These are phyloP conservation scores for Halcyon senegalensis DNA, from an alignment of 2,113 vertebrate genomes.

Conservation along the genomic window DNA sequence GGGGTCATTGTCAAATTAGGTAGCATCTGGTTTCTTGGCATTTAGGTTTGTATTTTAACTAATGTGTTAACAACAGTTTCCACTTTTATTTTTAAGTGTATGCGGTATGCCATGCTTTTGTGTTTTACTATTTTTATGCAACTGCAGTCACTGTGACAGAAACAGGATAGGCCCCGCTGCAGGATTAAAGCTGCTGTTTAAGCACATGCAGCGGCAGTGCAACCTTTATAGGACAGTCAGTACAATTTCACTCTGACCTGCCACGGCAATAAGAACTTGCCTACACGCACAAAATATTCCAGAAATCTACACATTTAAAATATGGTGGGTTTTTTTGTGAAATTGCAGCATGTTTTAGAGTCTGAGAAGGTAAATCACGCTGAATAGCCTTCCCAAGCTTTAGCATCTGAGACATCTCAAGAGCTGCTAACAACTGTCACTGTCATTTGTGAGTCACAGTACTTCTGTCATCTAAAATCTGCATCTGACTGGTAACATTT, in stretches of 20 bases:
- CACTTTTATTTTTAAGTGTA: neutral
- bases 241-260: neutral
- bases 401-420: neutral
- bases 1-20: neutral
- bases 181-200: neutral
- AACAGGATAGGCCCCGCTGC: neutral
- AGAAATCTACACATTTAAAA: neutral
- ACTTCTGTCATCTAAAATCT: neutral
- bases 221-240: neutral
- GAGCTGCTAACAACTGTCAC: neutral
- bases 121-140: neutral
- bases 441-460: neutral
- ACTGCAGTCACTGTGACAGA: neutral
- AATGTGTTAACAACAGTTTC: neutral
- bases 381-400: neutral
- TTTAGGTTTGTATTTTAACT: neutral
- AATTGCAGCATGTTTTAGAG: neutral
- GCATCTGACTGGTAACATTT: neutral
- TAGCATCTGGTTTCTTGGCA: neutral
- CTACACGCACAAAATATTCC: neutral
- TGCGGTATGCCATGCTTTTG: neutral
- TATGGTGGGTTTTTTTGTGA: neutral
- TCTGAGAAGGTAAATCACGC: neutral
- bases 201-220: neutral
- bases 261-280: neutral